phyloP scores from a whole-genome alignment of 2,797 vertebrate species.

The Petrocephalus schoutedeni region DNA sequence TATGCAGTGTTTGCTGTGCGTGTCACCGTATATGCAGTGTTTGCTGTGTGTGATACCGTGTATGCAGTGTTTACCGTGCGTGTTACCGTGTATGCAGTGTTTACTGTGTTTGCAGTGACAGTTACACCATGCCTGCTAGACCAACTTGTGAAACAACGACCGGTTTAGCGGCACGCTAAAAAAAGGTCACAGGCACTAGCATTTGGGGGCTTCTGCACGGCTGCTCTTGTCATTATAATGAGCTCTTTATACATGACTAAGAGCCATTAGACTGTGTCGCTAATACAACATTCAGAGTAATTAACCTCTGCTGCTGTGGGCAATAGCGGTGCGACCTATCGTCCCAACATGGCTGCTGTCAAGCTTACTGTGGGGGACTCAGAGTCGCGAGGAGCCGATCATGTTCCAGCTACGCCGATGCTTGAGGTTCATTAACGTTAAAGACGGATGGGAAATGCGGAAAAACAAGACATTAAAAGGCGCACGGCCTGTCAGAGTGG shows the following conservation, averaged over 20 bases:
- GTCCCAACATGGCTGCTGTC: not conserved
- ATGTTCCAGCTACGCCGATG: not conserved
- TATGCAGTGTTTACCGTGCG: not conserved
- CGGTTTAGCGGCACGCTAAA: not conserved
- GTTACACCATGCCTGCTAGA: not conserved
- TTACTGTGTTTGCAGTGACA: not conserved
- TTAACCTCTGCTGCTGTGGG: constrained; percentile 12
- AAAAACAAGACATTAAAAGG: not conserved
- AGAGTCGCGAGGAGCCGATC: not conserved
- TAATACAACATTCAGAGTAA: not conserved
- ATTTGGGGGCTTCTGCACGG: not conserved
- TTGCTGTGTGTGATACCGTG: not conserved
- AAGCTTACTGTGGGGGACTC: not conserved
- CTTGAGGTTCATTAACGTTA: not conserved
- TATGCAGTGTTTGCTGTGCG: too few species aligned
- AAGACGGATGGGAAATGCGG: not conserved
- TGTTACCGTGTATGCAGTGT: too few species aligned
- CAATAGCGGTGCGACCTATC: not conserved
- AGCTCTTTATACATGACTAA: constrained; percentile 1
- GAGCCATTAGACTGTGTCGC: not conserved
- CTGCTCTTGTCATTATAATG: not conserved
- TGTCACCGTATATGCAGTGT: too few species aligned
- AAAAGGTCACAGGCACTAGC: not conserved
- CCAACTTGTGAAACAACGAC: not conserved
- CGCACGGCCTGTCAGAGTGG: not conserved